phyloP scores from a whole-genome alignment of 2,888 invertebrate genomes.

The Teleogryllus oceanicus region DNA sequence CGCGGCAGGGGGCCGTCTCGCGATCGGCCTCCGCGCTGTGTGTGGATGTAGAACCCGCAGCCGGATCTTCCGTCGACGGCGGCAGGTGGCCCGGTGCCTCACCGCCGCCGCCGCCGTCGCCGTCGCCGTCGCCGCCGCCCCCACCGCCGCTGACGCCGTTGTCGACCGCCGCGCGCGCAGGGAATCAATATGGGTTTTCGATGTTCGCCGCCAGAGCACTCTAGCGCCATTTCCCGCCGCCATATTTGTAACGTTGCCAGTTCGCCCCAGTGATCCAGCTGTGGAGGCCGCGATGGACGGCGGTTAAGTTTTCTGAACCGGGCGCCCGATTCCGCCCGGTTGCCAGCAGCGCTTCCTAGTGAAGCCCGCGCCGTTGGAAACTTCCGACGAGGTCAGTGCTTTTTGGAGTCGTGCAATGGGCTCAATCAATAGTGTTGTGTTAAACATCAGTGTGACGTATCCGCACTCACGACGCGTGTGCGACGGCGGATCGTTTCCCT shows the following conservation, averaged over 20 bases:
- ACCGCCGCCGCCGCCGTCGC: neutral
- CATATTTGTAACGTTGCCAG: slow-evolving; percentile 28
- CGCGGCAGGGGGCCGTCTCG: no score
- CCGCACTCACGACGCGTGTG: no score
- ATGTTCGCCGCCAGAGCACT: slow-evolving; percentile 25
- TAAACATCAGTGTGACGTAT: neutral
- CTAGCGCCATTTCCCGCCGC: slow-evolving; percentile 22
- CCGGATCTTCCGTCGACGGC: no score
- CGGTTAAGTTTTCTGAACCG: neutral
- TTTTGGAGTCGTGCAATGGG: neutral
- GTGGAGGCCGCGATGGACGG: slow-evolving; percentile 3
- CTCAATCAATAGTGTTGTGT: slow-evolving; percentile 18
- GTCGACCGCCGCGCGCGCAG: neutral
- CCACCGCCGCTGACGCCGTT: neutral
- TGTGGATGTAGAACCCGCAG: no score
- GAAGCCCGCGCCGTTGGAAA: neutral
- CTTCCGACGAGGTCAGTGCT: slow-evolving; percentile 1
- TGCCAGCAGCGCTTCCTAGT: neutral
- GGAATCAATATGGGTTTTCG: neutral
- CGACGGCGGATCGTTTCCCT: no score
- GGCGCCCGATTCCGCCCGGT: neutral
- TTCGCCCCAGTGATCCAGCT: slow-evolving; percentile 12
- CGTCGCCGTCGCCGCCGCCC: neutral
- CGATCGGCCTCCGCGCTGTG: no score
- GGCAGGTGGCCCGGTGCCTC: neutral